Conservation (phyloP, 2,113 vertebrate genomes). For the Pygathrix nemaeus region DNA sequence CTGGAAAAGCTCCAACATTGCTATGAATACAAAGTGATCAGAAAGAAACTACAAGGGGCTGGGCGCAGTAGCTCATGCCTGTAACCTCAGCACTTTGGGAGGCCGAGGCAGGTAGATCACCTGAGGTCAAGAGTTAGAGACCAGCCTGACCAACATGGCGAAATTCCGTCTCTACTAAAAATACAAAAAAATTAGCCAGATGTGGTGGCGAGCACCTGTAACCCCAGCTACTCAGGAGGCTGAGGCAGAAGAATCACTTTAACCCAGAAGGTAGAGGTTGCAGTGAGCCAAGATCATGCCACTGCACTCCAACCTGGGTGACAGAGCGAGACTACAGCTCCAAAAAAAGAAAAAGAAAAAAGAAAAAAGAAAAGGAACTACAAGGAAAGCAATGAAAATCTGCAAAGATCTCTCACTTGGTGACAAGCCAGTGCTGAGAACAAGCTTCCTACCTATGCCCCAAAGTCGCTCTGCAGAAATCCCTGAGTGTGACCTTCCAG, state of each 20-base stretch:
- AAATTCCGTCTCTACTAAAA: not conserved
- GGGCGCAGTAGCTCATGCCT: not conserved
- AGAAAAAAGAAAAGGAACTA: not conserved
- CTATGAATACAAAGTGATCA: not conserved
- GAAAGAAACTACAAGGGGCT: not conserved
- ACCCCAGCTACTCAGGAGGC: not conserved
- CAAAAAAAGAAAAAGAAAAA: not conserved
- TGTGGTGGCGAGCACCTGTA: not conserved
- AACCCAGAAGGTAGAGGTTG: not conserved
- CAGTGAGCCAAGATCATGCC: not conserved
- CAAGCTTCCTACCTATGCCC: accelerated
- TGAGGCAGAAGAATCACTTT: not conserved
- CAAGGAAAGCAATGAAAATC: not conserved
- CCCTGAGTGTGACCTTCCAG: accelerated
- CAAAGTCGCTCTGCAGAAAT: not conserved
- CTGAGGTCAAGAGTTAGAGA: not conserved
- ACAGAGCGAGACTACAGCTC: not conserved
- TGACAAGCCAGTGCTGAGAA: too few relatives aligned
- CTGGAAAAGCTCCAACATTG: accelerated
- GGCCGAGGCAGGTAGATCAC: not conserved
- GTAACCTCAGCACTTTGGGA: not conserved
- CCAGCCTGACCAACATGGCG: not conserved
- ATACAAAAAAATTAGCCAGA: not conserved
- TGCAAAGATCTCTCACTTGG: too few relatives aligned
- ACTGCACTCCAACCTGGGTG: not conserved